Base-by-base conservation (phyloP, 2,113 vertebrate species). In the Nyctereutes procyonoides region DNA sequence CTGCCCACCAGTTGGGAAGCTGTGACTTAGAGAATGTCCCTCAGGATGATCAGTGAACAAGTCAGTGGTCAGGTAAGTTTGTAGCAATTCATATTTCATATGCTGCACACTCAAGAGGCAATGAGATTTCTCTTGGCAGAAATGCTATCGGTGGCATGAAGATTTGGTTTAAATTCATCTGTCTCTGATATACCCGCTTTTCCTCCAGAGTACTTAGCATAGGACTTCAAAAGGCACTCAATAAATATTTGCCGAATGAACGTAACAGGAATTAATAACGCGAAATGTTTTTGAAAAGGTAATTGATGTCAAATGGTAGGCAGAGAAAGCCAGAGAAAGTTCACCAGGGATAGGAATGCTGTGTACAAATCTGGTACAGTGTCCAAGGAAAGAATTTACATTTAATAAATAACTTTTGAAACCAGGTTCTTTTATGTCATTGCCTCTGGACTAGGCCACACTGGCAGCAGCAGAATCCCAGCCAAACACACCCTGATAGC, bases 241-340 rank as follows among this genome's bases (percentile, higher is more conserved):
- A 62, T 97, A 93, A 97, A 95, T 96, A 94, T 94, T 92, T 97
- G n/a, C 51, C 93, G 94, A 89, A 94, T 87, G 93, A 97, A 93
- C 76, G 51, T 86, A 91, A 93, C 65, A 97, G 93, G 60, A 97
- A 95, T 97, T 98, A 97, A 97, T 89, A 96, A 95, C 0, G 6
- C 16, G n/a, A 93, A 96, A 96, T 90, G 92, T 86, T 96, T 98
- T 94, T 69, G 56, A 97, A 92, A 96, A 90, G 80, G 60, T 96
- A 97, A 97, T 91, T 92, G 76, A 97, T 94, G 55, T 94, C 97
- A 98, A 98, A 97, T 96, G 88, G 95, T 62, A 94, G 81, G 60
- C 77, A 93, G 60, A 73, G 74, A 76, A 93, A 94, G 74, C 92
- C 85, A 94, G 48, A 94, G 60, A 93, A 96, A 92, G 83, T 95